Evolutionary conservation across 1,140 invertebrate genomes (phyloP).

Genomic region (Plectrocnemia conspersa): DNA sequence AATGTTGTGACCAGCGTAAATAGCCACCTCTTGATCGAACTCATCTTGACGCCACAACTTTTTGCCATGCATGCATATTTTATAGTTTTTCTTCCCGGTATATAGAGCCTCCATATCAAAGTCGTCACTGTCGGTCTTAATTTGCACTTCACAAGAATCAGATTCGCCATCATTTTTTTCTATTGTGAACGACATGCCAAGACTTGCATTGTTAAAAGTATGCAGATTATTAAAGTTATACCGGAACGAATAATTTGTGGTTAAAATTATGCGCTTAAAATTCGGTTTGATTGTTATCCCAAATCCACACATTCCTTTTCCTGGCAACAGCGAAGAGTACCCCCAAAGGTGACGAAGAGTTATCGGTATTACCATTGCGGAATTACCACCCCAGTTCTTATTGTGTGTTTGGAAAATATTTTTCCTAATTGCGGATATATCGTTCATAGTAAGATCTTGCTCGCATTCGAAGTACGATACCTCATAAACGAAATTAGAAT

Average conservation of each 20-base stretch:
- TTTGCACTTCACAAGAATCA: not conserved
- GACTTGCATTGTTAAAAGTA: no score
- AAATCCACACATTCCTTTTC: constrained; percentile 25
- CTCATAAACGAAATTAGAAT: constrained; percentile 39
- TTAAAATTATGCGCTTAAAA: no score
- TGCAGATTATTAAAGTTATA: no score
- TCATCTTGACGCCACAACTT: constrained; percentile 39
- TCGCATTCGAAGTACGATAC: constrained; percentile 41
- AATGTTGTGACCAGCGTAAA: constrained; percentile 4
- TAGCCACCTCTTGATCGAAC: constrained; percentile 37
- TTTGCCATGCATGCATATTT: constrained; percentile 41
- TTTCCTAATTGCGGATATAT: constrained; percentile 11
- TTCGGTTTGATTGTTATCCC: constrained; percentile 11
- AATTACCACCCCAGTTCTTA: constrained; percentile 11
- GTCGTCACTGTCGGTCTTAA: not conserved
- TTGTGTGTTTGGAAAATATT: constrained; percentile 16
- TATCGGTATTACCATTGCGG: constrained; percentile 10
- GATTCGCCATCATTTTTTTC: not conserved
- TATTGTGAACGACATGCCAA: not conserved
- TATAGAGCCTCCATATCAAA: not conserved
- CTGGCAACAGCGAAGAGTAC: constrained; percentile 7
- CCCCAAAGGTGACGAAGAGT: constrained; percentile 16
- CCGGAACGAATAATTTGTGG: no score
- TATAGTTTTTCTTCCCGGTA: constrained; percentile 25
- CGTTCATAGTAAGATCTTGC: constrained; percentile 10